Percentiles rank a stretch among this genome's conserved stretches.
Evolutionary conservation across 2,113 vertebrate species (phyloP).

Genomic region (Diphyllodes magnificus): DNA sequence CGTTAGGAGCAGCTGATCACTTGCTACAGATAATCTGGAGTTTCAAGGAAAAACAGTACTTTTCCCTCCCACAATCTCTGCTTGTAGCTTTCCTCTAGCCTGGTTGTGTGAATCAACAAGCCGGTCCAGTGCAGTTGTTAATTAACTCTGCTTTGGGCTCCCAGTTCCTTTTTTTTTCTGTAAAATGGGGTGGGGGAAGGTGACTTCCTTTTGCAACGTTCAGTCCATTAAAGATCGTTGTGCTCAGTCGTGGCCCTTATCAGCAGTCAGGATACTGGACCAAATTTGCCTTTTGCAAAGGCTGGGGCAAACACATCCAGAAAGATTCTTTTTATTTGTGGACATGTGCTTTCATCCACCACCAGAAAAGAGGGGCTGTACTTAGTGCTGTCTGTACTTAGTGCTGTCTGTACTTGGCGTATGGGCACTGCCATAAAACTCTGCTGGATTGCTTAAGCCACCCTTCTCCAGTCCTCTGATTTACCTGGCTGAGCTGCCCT

Average conservation of each 20-base stretch:
- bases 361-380: background rate
- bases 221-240: background rate
- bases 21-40: constrained; percentile 18
- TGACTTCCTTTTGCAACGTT: constrained; percentile 51
- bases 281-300: background rate
- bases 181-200: constrained; percentile 23
- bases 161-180: constrained; percentile 67
- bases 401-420: background rate
- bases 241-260: background rate
- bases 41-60: constrained; percentile 11
- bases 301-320: background rate
- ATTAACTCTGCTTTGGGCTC: constrained; percentile 67
- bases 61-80: constrained; percentile 69
- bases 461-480: background rate
- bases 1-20: background rate
- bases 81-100: constrained; percentile 43
- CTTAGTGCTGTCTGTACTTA: rapidly evolving
- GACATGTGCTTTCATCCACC: background rate
- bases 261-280: background rate
- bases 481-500: background rate
- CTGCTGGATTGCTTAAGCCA: background rate
- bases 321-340: background rate
- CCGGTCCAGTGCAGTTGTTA: constrained; percentile 54
- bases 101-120: constrained; percentile 63
- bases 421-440: background rate